Base-by-base conservation (phyloP, 2,797 vertebrate species). In the Squalus acanthias region DNA sequence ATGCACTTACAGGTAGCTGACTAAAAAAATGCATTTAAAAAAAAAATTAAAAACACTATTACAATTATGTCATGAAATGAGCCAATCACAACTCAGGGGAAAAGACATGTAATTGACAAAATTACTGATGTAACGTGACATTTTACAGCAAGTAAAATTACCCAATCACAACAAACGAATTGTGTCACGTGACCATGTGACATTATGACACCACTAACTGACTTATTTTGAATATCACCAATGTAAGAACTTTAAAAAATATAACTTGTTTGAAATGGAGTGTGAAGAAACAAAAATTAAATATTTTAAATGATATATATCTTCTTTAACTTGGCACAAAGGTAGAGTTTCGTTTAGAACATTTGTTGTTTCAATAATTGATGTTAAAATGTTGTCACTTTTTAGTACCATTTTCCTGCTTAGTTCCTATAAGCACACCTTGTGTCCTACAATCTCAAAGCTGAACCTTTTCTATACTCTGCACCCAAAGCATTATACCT, bases 121-220 rank as follows among this genome's bases (percentile, higher is more conserved):
- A 22, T 10, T 69, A 39, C 65, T 93, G 65, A 69, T 46, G 65
- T 46, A 93, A 67, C 39, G 24, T 67, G 63, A 93, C 91, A 93
- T 69, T 69, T 69, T 93, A 69, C 65, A 93, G 65, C 63, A 22
- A 46, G 91, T 57, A 69, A 93, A 93, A 46, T 93, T 93, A 93
- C 91, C 91, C 91, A 93, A 93, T 93, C 91, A 93, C 91, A 67
- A 93, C 65, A 93, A 46, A 65, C 24, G 63, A 93, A 93, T 93
- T 93, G 91, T 24, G 65, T 93, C 91, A 93, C n/a, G 20, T 93
- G 91, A 93, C n/a, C 3, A 39, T 17, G 24, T 69, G 22, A 93
- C 10, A 93, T 93, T 93, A 93, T 93, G 91, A 93, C 91, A 93
- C 65, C 63, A 93, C 22, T 93, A 93, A 93, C 91, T 93, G 91